phyloP scores from a whole-genome alignment of 2,888 invertebrate species.

The Tigriopus californicus region DNA sequence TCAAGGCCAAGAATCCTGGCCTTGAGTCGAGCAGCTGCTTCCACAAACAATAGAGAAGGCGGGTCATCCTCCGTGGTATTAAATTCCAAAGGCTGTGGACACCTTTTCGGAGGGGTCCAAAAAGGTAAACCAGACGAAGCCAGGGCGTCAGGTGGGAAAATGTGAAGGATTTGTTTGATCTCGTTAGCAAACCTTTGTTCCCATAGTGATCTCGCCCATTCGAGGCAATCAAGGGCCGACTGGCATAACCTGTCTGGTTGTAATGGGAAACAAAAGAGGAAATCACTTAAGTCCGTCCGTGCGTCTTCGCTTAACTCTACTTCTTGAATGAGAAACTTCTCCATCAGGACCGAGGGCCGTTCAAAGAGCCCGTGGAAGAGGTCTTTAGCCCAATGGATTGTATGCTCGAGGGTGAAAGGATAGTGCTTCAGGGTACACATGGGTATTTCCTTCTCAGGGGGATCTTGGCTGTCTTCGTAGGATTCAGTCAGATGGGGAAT shows the following conservation, averaged over 20 bases:
- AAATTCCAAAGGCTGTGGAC: too few species aligned
- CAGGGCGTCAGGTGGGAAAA: too few species aligned
- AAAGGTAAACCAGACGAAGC: too few species aligned
- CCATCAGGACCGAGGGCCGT: conserved; percentile 23
- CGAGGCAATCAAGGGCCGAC: conserved; percentile 22
- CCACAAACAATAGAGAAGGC: too few species aligned
- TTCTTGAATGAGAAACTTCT: conserved; percentile 25
- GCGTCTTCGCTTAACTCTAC: conserved; percentile 2
- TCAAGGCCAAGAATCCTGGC: too few species aligned
- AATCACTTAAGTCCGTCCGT: too few species aligned
- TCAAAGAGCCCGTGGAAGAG: conserved; percentile 29
- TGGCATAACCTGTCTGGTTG: too few species aligned
- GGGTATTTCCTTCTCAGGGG: conserved; percentile 27
- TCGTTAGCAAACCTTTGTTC: not conserved
- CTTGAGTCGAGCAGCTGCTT: too few species aligned
- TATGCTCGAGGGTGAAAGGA: conserved; percentile 29
- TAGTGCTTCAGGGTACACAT: conserved; percentile 31
- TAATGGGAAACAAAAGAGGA: too few species aligned
- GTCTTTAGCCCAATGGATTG: conserved; percentile 31
- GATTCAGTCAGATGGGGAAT: conserved; percentile 30
- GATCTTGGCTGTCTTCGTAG: conserved; percentile 25
- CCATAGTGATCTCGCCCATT: not conserved
- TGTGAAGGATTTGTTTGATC: too few species aligned
- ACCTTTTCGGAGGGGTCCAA: too few species aligned
- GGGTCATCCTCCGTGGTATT: too few species aligned